Conservation (phyloP, 1,140 invertebrate species). For the Formica selysi region DNA sequence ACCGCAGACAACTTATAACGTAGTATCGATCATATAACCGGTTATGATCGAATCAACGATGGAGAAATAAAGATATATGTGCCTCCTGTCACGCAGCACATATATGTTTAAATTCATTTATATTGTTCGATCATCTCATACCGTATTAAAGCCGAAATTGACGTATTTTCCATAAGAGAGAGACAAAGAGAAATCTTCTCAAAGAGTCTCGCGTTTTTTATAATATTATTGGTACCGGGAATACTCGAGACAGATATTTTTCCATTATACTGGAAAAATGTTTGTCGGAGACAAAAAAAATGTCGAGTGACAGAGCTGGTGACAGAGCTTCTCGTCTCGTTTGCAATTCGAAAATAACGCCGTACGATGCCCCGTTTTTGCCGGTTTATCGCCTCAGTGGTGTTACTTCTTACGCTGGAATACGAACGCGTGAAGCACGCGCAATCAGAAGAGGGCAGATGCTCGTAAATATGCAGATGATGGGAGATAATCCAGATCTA, state of each 20-base stretch:
- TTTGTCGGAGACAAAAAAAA: background rate
- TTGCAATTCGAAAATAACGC: conserved; percentile 46
- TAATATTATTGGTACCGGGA: conserved; percentile 28
- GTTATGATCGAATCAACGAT: conserved; percentile 28
- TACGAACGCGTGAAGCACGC: conserved; percentile 60
- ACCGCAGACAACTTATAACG: conserved; percentile 27
- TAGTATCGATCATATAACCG: conserved; percentile 41
- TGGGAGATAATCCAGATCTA: conserved; percentile 83
- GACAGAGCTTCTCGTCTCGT: background rate
- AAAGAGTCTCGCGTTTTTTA: conserved; percentile 14
- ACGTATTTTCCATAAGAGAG: background rate
- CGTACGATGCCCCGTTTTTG: background rate
- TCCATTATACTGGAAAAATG: background rate
- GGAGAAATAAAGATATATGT: background rate
- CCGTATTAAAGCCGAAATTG: background rate
- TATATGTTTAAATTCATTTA: conserved; percentile 1
- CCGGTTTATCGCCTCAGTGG: conserved; percentile 49
- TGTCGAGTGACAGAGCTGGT: background rate
- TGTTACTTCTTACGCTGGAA: conserved; percentile 68
- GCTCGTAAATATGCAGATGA: conserved; percentile 83
- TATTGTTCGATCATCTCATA: conserved; percentile 21
- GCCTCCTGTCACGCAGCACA: background rate
- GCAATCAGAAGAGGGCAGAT: conserved; percentile 77
- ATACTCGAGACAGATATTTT: background rate
- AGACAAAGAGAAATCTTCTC: too few species aligned